Conservation (phyloP, 2,797 vertebrate species). For the Chromobotia macracanthus region DNA sequence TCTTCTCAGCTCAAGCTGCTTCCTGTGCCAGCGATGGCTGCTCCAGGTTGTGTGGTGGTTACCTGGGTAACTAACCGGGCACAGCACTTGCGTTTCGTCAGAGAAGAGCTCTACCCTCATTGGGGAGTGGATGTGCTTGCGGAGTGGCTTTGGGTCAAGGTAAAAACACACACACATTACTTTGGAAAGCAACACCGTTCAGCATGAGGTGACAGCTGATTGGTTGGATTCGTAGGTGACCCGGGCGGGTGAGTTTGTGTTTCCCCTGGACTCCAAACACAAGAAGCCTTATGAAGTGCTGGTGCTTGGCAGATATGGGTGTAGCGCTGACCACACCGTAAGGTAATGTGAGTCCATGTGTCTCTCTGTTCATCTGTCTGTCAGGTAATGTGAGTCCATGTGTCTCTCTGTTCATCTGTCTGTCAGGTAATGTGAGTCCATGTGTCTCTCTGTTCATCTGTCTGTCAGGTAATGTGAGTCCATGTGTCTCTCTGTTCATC, state of each 20-base stretch:
- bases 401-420: no score
- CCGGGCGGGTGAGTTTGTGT: constrained; percentile 87
- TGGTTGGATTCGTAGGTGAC: constrained; percentile 80
- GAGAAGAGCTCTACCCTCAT: constrained; percentile 89
- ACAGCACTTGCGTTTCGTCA: constrained; percentile 85
- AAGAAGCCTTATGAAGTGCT: constrained; percentile 96
- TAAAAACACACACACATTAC: constrained; percentile 48
- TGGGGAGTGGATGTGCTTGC: constrained; percentile 86
- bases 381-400: no score
- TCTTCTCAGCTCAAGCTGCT: constrained; percentile 85
- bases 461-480: no score
- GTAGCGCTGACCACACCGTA: constrained; percentile 37
- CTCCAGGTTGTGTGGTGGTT: constrained; percentile 83
- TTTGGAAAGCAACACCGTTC: background rate
- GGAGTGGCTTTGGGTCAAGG: constrained; percentile 97
- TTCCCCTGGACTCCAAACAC: constrained; percentile 91
- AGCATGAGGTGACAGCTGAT: background rate
- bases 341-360: constrained; percentile 28
- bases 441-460: no score
- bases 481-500: no score
- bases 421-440: no score
- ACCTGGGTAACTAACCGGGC: constrained; percentile 96
- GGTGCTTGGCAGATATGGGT: constrained; percentile 81
- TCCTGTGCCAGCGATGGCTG: constrained; percentile 81
- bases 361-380: background rate